Evolutionary conservation across 2,113 vertebrate genomes (phyloP).

Genomic region (Phylloscopus trochilus): DNA sequence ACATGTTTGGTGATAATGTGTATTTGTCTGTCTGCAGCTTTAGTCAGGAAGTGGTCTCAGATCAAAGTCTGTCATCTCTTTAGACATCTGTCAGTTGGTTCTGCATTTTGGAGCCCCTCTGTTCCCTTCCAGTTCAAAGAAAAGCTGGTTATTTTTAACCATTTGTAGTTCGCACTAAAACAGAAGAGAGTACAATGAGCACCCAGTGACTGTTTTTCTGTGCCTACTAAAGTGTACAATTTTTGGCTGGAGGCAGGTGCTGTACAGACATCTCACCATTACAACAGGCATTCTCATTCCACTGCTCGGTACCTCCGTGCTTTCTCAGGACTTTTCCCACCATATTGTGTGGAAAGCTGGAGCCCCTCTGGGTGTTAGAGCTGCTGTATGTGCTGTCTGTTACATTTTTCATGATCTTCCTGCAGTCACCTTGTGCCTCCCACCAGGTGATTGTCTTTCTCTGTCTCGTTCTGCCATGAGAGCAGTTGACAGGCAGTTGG

Average conservation of each 20-base stretch:
- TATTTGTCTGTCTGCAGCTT: neutral
- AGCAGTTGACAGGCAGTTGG: neutral
- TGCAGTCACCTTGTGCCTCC: neutral
- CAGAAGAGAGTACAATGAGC: neutral
- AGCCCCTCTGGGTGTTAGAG: neutral
- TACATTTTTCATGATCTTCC: neutral
- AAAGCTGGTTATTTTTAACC: neutral
- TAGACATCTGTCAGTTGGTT: neutral
- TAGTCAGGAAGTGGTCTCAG: neutral
- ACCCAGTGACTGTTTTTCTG: neutral
- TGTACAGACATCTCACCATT: neutral
- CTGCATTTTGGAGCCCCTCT: neutral
- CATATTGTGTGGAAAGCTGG: neutral
- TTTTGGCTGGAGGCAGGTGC: neutral
- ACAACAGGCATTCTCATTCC: neutral
- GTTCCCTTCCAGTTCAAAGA: neutral
- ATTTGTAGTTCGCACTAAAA: neutral
- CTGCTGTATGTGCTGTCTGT: neutral
- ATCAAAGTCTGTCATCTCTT: slow-evolving; percentile 18
- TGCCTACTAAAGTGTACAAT: neutral
- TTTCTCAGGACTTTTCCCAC: neutral
- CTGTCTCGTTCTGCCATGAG: neutral
- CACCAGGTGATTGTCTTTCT: neutral
- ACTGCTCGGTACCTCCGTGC: neutral
- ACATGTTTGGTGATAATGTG: neutral